These are phyloP conservation scores for Diorhabda carinulata DNA, from an alignment of 1,140 invertebrate species.

Conservation along the genomic window DNA sequence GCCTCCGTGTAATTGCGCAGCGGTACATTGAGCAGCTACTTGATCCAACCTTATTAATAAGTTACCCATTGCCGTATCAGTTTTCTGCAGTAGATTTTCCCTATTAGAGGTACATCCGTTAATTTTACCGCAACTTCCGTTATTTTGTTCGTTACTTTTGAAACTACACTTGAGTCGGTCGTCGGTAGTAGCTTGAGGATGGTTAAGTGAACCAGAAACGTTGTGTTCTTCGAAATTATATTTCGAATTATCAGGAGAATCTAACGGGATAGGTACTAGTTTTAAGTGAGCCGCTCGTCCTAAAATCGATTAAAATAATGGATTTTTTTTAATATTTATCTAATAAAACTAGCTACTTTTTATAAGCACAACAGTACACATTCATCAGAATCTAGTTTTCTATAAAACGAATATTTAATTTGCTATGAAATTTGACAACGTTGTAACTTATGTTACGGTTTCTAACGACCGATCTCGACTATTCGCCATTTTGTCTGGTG, in stretches of 20 bases:
- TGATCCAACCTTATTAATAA: constrained; percentile 63
- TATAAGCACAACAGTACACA: no score
- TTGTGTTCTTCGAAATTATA: not conserved
- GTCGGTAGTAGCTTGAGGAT: not conserved
- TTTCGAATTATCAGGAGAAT: constrained; percentile 25
- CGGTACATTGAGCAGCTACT: constrained; percentile 62
- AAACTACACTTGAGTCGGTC: constrained; percentile 4
- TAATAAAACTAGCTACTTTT: no score
- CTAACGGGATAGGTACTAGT: constrained; percentile 26
- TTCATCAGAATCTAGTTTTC: no score
- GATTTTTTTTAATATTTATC: no score
- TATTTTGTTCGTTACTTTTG: not conserved
- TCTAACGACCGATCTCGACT: no score
- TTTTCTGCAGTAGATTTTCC: constrained; percentile 61
- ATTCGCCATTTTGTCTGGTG: no score
- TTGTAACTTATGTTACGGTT: no score
- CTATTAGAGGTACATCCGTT: constrained; percentile 41
- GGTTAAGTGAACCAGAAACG: constrained; percentile 6
- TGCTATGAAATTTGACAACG: no score
- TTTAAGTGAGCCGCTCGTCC: not conserved
- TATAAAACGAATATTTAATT: no score
- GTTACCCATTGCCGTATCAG: constrained; percentile 62
- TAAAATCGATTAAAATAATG: not conserved
- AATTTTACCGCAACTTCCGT: constrained; percentile 16
- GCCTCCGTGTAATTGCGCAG: constrained; percentile 65